phyloP scores from a whole-genome alignment of 2,888 invertebrate genomes.

The Adelognathus sp. region DNA sequence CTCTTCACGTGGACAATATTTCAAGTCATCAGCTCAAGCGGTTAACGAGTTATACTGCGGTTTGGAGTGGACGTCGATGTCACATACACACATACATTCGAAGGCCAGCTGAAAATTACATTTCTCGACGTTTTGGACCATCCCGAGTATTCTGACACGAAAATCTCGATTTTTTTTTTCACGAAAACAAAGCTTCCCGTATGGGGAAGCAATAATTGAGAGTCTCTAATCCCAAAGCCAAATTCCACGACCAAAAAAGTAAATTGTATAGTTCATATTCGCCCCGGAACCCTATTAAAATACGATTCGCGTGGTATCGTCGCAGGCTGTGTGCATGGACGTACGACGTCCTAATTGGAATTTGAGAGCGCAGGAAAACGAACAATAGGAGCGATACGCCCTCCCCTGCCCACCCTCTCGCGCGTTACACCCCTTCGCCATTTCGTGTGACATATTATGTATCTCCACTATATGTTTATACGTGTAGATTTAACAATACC shows the following conservation, averaged over 20 bases:
- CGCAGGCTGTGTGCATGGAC: neutral
- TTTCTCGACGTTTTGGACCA: too few relatives aligned
- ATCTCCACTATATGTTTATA: too few relatives aligned
- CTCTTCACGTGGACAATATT: too few relatives aligned
- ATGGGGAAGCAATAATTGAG: too few relatives aligned
- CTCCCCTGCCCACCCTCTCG: neutral
- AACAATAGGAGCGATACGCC: conserved; percentile 44
- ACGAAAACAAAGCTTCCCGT: too few relatives aligned
- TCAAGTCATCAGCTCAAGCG: too few relatives aligned
- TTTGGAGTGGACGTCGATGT: too few relatives aligned
- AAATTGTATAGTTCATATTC: neutral
- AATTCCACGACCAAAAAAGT: neutral
- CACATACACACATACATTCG: too few relatives aligned
- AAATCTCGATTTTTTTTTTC: too few relatives aligned
- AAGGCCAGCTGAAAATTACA: too few relatives aligned
- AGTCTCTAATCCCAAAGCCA: neutral
- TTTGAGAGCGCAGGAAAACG: conserved; percentile 44
- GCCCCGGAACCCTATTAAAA: neutral
- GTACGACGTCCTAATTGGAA: conserved; percentile 36
- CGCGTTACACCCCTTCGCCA: neutral
- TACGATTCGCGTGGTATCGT: neutral
- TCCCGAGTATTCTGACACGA: too few relatives aligned
- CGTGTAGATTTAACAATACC: neutral
- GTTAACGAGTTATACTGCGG: too few relatives aligned
- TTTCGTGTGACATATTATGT: neutral